These are phyloP conservation scores for Andrena cerasifolii DNA, from an alignment of 1,140 invertebrate species.

Conservation along the genomic window DNA sequence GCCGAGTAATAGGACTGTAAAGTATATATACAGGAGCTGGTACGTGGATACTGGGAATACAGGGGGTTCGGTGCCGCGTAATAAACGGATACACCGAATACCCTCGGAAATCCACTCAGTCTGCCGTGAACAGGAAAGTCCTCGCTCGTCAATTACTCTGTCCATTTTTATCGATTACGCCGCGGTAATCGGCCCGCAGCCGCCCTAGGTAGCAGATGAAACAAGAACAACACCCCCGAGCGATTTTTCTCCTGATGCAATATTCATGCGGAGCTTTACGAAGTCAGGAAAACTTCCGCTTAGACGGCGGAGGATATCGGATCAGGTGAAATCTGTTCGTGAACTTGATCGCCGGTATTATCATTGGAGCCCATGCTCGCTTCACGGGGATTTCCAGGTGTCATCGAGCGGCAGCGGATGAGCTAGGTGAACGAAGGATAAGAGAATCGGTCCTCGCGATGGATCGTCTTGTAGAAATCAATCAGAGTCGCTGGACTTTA, in stretches of 20 bases:
- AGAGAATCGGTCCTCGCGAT: too few relatives aligned
- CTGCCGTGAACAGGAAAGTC: not conserved
- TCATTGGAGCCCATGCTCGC: not conserved
- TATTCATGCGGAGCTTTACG: constrained; percentile 19
- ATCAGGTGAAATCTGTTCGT: constrained; percentile 33
- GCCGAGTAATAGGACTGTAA: constrained; percentile 38
- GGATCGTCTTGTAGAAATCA: not conserved
- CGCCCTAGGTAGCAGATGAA: constrained; percentile 5
- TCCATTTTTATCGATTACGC: not conserved
- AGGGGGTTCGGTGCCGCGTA: not conserved
- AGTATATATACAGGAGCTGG: constrained; percentile 14
- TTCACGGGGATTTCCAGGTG: not conserved
- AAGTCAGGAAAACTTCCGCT: constrained; percentile 4
- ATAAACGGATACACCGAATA: not conserved
- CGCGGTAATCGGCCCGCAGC: not conserved
- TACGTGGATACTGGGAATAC: not conserved
- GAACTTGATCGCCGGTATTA: constrained; percentile 3
- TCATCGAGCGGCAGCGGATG: not conserved
- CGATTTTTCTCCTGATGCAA: constrained; percentile 44
- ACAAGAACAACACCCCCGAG: not conserved
- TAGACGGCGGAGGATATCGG: constrained; percentile 23
- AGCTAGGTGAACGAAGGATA: too few relatives aligned
- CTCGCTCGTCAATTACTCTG: not conserved
- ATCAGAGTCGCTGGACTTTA: too few relatives aligned
- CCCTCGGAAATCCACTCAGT: not conserved